phyloP scores from a whole-genome alignment of 2,113 vertebrate genomes.

The Coracopsis vasa region DNA sequence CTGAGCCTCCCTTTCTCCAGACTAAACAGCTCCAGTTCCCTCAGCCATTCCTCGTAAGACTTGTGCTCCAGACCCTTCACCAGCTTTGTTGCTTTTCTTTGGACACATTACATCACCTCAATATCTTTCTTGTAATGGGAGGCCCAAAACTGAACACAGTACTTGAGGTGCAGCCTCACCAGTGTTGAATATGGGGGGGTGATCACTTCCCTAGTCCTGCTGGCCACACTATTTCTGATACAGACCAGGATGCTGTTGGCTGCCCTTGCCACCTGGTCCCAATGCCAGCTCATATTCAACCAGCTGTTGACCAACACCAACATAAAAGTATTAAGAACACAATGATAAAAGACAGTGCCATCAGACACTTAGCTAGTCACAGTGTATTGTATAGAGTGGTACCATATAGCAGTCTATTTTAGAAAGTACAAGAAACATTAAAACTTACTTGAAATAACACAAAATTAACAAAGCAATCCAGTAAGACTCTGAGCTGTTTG shows the following conservation, averaged over 20 bases:
- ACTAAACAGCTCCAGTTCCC: background rate
- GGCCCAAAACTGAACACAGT: background rate
- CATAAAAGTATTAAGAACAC: background rate
- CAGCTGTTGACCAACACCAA: rapidly evolving
- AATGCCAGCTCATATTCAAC: background rate
- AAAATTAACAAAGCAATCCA: background rate
- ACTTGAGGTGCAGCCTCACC: background rate
- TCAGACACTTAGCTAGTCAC: background rate
- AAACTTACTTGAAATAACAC: background rate
- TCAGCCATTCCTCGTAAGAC: background rate
- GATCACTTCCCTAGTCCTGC: background rate
- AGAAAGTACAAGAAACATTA: background rate
- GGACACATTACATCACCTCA: background rate
- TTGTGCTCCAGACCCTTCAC: background rate
- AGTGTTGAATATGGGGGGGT: background rate
- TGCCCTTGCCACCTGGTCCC: background rate
- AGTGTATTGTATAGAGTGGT: background rate
- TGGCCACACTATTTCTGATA: background rate
- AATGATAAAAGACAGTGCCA: background rate
- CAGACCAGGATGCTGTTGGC: background rate
- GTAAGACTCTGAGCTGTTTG: background rate
- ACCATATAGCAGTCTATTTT: background rate
- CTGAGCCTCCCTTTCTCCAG: background rate
- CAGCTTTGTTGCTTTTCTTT: background rate
- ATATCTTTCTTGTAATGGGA: background rate